Evolutionary conservation across 2,113 vertebrate species (phyloP).

Genomic region (Mellivora capensis): DNA sequence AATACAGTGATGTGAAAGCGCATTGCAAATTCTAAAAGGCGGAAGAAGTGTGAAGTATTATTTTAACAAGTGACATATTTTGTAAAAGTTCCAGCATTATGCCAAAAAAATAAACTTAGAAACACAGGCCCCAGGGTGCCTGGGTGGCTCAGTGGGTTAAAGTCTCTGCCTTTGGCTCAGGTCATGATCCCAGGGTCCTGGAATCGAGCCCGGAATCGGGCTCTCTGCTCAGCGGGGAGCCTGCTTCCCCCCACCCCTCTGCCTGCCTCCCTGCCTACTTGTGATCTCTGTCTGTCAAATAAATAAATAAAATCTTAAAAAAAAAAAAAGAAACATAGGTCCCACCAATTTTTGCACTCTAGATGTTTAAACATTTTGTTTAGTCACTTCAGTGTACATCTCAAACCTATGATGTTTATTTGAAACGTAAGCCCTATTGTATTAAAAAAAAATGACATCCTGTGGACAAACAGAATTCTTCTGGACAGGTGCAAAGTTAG

Average conservation of each 20-base stretch:
- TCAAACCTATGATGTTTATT: constrained; percentile 23
- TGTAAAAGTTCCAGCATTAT: constrained; percentile 2
- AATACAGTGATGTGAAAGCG: neutral
- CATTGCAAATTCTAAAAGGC: neutral
- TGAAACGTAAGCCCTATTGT: neutral
- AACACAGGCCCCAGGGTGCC: neutral
- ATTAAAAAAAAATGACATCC: neutral
- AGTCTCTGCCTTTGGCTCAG: too few relatives aligned
- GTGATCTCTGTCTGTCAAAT: neutral
- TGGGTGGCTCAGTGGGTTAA: too few relatives aligned
- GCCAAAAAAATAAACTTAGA: constrained; percentile 47
- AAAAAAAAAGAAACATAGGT: neutral
- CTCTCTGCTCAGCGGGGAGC: too few relatives aligned
- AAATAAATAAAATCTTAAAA: constrained; percentile 27
- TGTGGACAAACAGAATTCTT: neutral
- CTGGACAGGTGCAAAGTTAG: neutral
- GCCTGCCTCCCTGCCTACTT: too few relatives aligned
- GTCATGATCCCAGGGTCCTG: too few relatives aligned
- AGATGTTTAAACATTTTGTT: constrained; percentile 45
- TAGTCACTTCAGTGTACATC: neutral
- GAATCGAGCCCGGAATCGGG: too few relatives aligned
- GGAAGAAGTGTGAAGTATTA: neutral
- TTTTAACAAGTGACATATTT: constrained; percentile 30
- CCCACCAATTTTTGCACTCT: neutral
- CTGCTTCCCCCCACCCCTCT: too few relatives aligned